Conservation (phyloP, 2,888 invertebrate species). For the Latrodectus hesperus region DNA sequence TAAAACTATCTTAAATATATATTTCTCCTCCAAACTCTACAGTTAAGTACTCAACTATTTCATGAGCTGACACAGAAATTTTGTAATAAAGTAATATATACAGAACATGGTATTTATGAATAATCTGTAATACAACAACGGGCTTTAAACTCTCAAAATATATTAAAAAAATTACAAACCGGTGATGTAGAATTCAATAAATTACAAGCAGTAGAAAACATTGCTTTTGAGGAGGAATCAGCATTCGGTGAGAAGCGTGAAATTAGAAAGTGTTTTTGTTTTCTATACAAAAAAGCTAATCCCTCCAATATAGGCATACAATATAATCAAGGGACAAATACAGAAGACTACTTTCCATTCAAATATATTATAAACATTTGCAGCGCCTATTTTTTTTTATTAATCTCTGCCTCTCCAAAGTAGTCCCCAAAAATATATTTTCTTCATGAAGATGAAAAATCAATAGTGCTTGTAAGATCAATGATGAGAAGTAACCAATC, state of each 20-base stretch:
- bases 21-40: not conserved
- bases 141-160: slow-evolving; percentile 63
- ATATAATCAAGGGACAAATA: slow-evolving; percentile 1
- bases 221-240: slow-evolving; percentile 8
- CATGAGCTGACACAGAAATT: slow-evolving; percentile 62
- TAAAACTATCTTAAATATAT: not conserved
- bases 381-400: not conserved
- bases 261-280: not conserved
- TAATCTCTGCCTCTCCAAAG: not conserved
- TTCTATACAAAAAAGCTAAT: slow-evolving; percentile 2
- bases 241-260: slow-evolving; percentile 2
- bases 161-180: slow-evolving; percentile 47
- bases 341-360: not conserved
- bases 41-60: slow-evolving; percentile 22
- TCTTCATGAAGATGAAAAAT: not conserved
- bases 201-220: slow-evolving; percentile 28
- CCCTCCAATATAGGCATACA: not conserved
- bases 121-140: slow-evolving; percentile 56
- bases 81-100: slow-evolving; percentile 42
- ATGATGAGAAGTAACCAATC: not conserved
- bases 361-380: not conserved
- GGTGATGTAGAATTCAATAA: slow-evolving; percentile 34
- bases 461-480: not conserved
- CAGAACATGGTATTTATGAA: slow-evolving; percentile 36
- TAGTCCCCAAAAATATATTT: not conserved